Evolutionary conservation across 2,113 vertebrate species (phyloP), one percentile per base, ranked within the genome.

Genomic region (Platichthys stellatus): DNA sequence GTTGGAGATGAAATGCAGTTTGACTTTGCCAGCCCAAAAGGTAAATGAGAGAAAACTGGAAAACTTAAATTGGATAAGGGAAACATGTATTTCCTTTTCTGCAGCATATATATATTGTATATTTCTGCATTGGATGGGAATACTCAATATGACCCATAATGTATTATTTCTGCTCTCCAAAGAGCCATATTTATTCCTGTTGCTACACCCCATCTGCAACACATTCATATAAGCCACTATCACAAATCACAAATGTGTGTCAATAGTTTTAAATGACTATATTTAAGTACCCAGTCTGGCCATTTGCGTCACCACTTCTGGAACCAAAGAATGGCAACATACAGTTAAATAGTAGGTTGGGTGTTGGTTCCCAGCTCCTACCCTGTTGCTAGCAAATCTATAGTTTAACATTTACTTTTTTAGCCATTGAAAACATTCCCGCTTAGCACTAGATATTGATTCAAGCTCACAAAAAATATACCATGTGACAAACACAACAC

Each of bases 1-100:
- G 49, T 14, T 67, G 43, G 61, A 81, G 69, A 71, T 49, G 15
- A 71, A 45, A 63, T 63, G 51, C 53, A 21, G 15, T 60, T 69
- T 84, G 69, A 64, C 59, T 72, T 68, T 63, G 40, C 31, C 47
- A 62, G 23, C 21, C 59, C 49, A 26, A 43, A 43, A 59, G 23
- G 15, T 47, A 21, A 35, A 54, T 13, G 31, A 49, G 3, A 57
- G 8, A 6, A 40, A 71, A 38, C 43, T 40, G 17, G 21, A 47
- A 67, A 9, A 5, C 23, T 15, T 43, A n/a, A 24, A 21, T 47
- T 54, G 53, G 11, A 60, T 9, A 21, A 17, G 23, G 3, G 26
- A 73, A 38, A 13, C 13, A 14, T 10, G 13, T 63, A 12, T 47
- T 72, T 63, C 2, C 9, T 51, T 49, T 65, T 24, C 20, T 54